Evolutionary conservation across 2,888 invertebrate genomes (phyloP), one percentile per base, ranked within the genome.

Genomic region (Oscheius sp.): DNA sequence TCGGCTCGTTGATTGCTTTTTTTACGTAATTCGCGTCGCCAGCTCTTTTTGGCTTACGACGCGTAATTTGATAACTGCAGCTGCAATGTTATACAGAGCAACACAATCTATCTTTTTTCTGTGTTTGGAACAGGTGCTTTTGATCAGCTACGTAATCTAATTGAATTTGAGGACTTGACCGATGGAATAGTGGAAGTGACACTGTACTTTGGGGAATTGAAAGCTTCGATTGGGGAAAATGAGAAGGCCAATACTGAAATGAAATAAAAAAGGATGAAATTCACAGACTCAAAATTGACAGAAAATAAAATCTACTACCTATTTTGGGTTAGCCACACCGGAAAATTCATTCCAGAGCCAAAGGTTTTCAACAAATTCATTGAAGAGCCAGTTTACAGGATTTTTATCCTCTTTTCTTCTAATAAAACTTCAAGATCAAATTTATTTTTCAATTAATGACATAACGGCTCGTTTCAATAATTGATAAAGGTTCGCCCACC

Each of bases 1-100:
- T 29, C 7, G 21, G 21, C 58, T 27, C 35, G 35, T 35, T 35
- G 35, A 27, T n/a, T 16, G 25, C 7, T 27, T 23, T 21, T 21
- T n/a, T 61, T 35, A 61, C 61, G 61, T 41, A 61, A 43, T 43
- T 41, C 61, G 61, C 61, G 43, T 41, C 61, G 61, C 18, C 21
- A 18, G 7, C 61, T 45, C 43, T 23, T 41, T 61, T 29, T 59
- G 55, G 55, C 55, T 35, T 35, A 25, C 55, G 55, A 55, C 29
- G 59, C 59, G 59, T 41, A 43, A 61, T 61, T 43, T 41, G 43
- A 61, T 61, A 12, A 61, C 25, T 61, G 43, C 61, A 61, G 43
- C 61, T 61, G 61, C 61, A 61, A 43, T 61, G n/a, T 43, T 35
- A 35, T 6, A 35, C 35, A 16, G 16, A 49, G 49, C 49, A 25